Percentiles rank a stretch among this genome's conserved stretches.
These are phyloP conservation scores for Pterocles gutturalis DNA, from an alignment of 2,113 vertebrate species.

Conservation along the genomic window DNA sequence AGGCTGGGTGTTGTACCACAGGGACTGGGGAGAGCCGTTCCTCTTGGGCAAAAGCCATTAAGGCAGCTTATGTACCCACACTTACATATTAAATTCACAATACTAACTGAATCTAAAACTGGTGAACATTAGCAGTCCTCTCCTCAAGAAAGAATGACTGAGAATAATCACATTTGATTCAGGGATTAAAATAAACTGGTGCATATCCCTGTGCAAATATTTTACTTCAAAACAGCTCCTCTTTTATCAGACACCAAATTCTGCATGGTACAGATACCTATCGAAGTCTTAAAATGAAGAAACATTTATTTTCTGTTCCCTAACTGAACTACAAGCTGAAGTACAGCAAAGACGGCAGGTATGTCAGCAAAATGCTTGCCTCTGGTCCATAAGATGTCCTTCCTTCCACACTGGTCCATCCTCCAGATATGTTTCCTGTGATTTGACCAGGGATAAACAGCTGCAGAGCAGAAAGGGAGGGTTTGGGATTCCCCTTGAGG, in stretches of 20 bases:
- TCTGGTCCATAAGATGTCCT: fast-evolving
- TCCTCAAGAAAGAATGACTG: not conserved
- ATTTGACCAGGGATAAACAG: not conserved
- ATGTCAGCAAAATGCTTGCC: not conserved
- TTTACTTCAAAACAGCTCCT: not conserved
- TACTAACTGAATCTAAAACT: not conserved
- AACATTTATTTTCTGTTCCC: not conserved
- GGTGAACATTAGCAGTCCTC: not conserved
- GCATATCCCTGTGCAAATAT: not conserved
- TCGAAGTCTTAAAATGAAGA: not conserved
- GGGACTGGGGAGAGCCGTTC: not conserved
- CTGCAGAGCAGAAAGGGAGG: not conserved
- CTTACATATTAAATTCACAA: not conserved
- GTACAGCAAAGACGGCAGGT: not conserved
- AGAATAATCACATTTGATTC: not conserved
- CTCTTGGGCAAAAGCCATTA: not conserved
- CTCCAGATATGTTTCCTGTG: not conserved
- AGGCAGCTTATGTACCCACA: not conserved
- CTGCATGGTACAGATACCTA: not conserved
- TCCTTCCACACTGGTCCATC: not conserved
- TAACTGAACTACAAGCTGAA: not conserved
- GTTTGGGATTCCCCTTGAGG: not conserved
- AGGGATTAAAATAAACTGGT: not conserved
- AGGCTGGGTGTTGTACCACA: not conserved
- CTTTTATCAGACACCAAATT: not conserved